Base-by-base conservation (phyloP, 2,888 invertebrate genomes). In the Xanthia togata region DNA sequence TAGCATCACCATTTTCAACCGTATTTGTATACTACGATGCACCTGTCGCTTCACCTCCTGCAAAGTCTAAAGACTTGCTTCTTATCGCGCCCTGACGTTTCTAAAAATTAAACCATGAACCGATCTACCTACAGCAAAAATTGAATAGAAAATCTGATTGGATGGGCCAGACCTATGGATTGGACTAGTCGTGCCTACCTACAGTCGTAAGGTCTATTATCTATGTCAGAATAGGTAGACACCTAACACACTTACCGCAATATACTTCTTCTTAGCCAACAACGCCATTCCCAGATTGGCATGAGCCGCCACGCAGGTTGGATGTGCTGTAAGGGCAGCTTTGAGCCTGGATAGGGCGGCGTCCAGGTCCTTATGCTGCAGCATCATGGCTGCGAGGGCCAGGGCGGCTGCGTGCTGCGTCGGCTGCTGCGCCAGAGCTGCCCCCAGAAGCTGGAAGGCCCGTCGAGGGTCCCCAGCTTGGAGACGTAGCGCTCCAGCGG, bases 391-490 rank as follows among this genome's bases (percentile, higher is more conserved):
- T n/a, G 96, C 96, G 76, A 97, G 87, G 35, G 97, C 95, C 81
- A 97, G 89, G n/a, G 96, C 95, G 12, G 95, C 97, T 60, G 94
- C 94, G 88, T 95, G 96, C 83, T 96, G 95, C 20, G 94, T 93
- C 6, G 97, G 95, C 81, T 95, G 94, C 82, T 95, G 95, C 4
- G 97, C 93, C 41, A 97, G 87, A 76, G 97, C 96, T 87, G 97
- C 95, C 79, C 97, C 96, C 50, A 97, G 91, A 81, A 97, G 93
- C 92, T 97, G 96, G 94, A 97, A 95, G 79, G 97, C 94, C 77
- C 95, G 93, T 12, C 96, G 93, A 76, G 96, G 93, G 83, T 97
- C 94, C 55, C 96, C 94, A 90, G 97, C 92, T 90, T 97, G 87
- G 76, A 97, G 92, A 65, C 97, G 93, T 76, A 97, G 89, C 17